Conservation (phyloP, 2,797 vertebrate species). For the Amblyraja radiata region DNA sequence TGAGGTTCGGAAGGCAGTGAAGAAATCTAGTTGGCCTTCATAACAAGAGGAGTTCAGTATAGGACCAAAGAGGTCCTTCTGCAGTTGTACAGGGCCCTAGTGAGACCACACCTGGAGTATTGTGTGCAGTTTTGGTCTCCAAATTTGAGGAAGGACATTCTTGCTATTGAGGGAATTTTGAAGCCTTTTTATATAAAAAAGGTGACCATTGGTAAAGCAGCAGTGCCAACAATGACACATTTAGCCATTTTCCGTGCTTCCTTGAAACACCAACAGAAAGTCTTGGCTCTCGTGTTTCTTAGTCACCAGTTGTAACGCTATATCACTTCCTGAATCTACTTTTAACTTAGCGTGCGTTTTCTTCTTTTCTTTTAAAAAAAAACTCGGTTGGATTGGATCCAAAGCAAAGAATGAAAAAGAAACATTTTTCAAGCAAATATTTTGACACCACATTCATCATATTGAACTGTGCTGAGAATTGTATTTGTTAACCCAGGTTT, state of each 20-base stretch:
- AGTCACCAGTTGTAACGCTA: not conserved
- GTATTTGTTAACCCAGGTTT: slow-evolving; percentile 12
- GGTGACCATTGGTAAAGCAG: not conserved
- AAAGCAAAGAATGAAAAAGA: slow-evolving; percentile 33
- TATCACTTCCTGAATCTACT: not conserved
- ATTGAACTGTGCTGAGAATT: slow-evolving; percentile 16
- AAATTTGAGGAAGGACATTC: too few relatives aligned
- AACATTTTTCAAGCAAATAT: slow-evolving; percentile 33
- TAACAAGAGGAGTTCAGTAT: too few relatives aligned
- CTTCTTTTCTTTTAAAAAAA: not conserved
- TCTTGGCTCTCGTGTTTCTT: not conserved
- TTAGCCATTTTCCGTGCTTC: not conserved
- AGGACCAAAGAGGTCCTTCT: too few relatives aligned
- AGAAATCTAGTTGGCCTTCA: too few relatives aligned
- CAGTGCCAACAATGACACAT: not conserved
- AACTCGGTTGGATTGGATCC: not conserved
- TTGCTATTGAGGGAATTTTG: not conserved
- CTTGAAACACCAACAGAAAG: not conserved
- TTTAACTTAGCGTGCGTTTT: not conserved
- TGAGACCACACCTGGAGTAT: too few relatives aligned
- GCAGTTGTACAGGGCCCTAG: too few relatives aligned
- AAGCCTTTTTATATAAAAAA: not conserved
- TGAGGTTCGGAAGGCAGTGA: too few relatives aligned
- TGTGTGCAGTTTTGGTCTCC: too few relatives aligned
- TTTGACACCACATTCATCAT: slow-evolving; percentile 31